Evolutionary conservation across 2,113 vertebrate genomes (phyloP).

Genomic region (Xenus cinereus): DNA sequence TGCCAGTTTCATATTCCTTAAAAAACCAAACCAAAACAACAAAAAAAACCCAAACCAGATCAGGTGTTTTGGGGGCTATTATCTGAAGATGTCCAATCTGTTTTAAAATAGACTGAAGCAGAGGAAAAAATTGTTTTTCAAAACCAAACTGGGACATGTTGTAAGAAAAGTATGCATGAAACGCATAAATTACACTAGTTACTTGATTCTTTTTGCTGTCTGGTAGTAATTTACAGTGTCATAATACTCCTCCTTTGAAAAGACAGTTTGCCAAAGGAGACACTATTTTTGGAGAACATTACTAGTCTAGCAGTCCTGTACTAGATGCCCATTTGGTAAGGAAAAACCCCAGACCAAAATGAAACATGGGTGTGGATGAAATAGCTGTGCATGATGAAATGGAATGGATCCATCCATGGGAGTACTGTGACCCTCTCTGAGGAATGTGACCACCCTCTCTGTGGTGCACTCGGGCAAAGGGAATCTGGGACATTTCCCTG

Average conservation of each 20-base stretch:
- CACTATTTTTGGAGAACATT: background rate
- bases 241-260: background rate
- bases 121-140: background rate
- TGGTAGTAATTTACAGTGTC: background rate
- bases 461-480: background rate
- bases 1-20: background rate
- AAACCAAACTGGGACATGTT: fast-evolving
- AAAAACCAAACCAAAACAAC: background rate
- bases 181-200: background rate
- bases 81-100: background rate
- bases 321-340: background rate
- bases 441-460: background rate
- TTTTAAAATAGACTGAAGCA: background rate
- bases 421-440: background rate
- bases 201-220: background rate
- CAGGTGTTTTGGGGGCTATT: background rate
- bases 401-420: fast-evolving
- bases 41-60: background rate
- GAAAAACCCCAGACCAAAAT: background rate
- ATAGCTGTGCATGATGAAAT: background rate
- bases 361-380: background rate
- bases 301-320: background rate
- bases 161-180: background rate
- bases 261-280: background rate
- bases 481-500: background rate